phyloP scores from a whole-genome alignment of 2,113 vertebrate species.

The Otus sunia region DNA sequence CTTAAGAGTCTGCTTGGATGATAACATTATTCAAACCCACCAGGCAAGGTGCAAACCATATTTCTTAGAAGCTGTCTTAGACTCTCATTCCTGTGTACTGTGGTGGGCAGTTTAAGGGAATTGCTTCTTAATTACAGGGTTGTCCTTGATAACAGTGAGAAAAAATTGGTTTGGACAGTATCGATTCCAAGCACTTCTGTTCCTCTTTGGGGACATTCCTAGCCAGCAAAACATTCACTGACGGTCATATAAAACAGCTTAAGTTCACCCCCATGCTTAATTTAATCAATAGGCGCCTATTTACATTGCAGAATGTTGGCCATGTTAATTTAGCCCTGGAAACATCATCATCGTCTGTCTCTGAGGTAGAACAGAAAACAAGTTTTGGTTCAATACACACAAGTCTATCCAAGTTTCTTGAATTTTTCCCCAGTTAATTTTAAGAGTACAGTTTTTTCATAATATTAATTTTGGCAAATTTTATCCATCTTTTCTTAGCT shows the following conservation, averaged over 20 bases:
- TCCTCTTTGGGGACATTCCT: slow-evolving; percentile 76
- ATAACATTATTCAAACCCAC: background rate
- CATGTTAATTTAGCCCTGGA: slow-evolving; percentile 77
- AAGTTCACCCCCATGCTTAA: slow-evolving; percentile 72
- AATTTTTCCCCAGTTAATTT: background rate
- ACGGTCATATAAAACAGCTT: slow-evolving; percentile 73
- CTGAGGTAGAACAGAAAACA: slow-evolving; percentile 22
- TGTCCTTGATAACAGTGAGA: slow-evolving; percentile 78
- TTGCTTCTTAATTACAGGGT: slow-evolving; percentile 80
- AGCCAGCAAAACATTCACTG: slow-evolving; percentile 75
- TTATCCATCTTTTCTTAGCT: background rate
- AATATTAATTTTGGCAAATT: background rate
- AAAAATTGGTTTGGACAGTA: slow-evolving; percentile 80
- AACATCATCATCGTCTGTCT: slow-evolving; percentile 66
- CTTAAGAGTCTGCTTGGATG: background rate
- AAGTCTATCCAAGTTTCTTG: background rate
- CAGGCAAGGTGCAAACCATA: background rate
- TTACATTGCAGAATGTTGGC: slow-evolving; percentile 75
- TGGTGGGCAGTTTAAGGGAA: slow-evolving; percentile 76
- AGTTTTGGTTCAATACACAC: slow-evolving; percentile 15
- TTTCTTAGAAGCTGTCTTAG: background rate
- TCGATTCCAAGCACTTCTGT: slow-evolving; percentile 80
- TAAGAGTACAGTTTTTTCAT: background rate
- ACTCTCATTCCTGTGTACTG: slow-evolving; percentile 36
- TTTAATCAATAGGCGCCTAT: slow-evolving; percentile 81